A percentile compares a stretch with the other conserved stretches of the same genome.
Evolutionary conservation across 2,797 vertebrate species (phyloP).

Genomic region (Rhincodon typus): DNA sequence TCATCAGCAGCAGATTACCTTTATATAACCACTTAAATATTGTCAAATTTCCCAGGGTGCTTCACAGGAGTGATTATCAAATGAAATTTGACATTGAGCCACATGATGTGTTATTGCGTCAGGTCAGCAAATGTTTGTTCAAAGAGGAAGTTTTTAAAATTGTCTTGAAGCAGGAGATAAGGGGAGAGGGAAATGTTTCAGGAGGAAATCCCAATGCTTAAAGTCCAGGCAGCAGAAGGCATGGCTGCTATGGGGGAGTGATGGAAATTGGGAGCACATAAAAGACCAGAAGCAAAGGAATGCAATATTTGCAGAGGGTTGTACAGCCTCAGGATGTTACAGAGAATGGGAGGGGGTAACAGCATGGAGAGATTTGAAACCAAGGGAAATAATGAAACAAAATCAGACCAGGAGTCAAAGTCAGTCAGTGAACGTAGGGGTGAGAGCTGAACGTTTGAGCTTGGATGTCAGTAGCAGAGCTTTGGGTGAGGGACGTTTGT

Average conservation of each 20-base stretch:
- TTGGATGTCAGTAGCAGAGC: background rate
- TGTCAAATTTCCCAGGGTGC: background rate
- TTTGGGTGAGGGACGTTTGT: background rate
- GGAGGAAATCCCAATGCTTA: background rate
- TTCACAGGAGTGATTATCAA: background rate
- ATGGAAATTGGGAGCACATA: background rate
- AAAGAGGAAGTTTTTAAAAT: background rate
- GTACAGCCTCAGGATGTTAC: background rate
- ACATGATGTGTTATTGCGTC: background rate
- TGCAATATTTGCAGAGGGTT: background rate
- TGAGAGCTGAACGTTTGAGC: background rate
- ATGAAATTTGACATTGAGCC: background rate
- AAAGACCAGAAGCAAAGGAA: background rate
- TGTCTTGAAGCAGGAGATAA: background rate
- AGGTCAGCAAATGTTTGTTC: background rate
- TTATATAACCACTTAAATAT: background rate
- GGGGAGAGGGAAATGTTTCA: background rate
- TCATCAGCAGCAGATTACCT: background rate
- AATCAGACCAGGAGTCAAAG: background rate
- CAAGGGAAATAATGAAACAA: background rate
- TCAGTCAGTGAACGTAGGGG: background rate
- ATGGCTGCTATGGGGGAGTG: background rate
- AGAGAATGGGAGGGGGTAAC: background rate
- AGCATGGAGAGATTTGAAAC: background rate
- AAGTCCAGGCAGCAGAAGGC: background rate